A percentile compares a stretch with the other conserved stretches of the same genome.
Evolutionary conservation across 2,888 invertebrate species (phyloP).

Genomic region (Hydraecia micacea): DNA sequence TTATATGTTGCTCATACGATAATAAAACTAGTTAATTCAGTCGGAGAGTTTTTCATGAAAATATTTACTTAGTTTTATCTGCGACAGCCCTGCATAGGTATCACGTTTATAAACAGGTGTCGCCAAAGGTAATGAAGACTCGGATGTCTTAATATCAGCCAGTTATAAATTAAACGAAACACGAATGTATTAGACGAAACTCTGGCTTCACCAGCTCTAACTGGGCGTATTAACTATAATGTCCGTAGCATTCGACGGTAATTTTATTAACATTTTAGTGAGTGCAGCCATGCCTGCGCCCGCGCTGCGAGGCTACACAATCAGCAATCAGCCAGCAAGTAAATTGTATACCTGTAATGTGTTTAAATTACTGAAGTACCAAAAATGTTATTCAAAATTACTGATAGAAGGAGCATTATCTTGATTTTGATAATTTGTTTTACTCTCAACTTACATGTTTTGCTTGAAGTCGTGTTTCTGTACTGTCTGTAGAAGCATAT

Average conservation of each 20-base stretch:
- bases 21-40: constrained; percentile 28
- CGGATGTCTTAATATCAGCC: constrained; percentile 80
- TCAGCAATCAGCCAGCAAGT: constrained; percentile 76
- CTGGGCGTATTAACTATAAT: constrained; percentile 77
- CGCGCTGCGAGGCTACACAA: constrained; percentile 74
- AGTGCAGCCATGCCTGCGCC: constrained; percentile 70
- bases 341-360: constrained; percentile 74
- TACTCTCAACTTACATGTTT: constrained; percentile 35
- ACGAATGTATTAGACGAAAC: constrained; percentile 78
- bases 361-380: constrained; percentile 67
- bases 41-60: not conserved
- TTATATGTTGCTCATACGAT: constrained; percentile 16
- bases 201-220: constrained; percentile 71
- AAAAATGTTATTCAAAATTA: constrained; percentile 55
- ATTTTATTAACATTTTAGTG: constrained; percentile 85
- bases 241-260: constrained; percentile 76
- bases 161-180: constrained; percentile 78
- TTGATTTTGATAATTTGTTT: constrained; percentile 54
- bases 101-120: constrained; percentile 72
- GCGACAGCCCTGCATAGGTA: constrained; percentile 65
- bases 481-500: not conserved
- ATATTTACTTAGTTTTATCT: constrained; percentile 4
- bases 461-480: constrained; percentile 36
- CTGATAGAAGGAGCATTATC: constrained; percentile 52
- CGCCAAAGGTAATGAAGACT: constrained; percentile 74